phyloP scores from a whole-genome alignment of 2,113 vertebrate species.

The Dasyurus viverrinus region DNA sequence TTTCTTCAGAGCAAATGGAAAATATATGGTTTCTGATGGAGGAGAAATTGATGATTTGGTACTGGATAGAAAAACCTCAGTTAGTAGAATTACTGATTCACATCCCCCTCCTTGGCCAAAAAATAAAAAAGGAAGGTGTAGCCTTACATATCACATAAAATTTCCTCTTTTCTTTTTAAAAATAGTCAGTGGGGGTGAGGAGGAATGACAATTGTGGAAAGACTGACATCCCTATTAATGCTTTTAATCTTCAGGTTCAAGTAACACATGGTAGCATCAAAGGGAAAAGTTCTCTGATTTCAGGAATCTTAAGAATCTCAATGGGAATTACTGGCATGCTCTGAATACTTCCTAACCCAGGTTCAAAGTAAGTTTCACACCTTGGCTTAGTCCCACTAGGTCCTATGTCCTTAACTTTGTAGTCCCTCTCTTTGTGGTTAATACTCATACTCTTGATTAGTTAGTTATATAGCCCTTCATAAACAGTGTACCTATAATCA shows the following conservation, averaged over 20 bases:
- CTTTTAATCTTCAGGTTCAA: conserved; percentile 18
- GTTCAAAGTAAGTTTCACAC: conserved; percentile 36
- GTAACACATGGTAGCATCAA: neutral
- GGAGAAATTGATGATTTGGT: neutral
- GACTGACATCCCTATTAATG: neutral
- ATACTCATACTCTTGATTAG: conserved; percentile 51
- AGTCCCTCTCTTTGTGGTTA: conserved; percentile 50
- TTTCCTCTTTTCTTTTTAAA: conserved; percentile 17
- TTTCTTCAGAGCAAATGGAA: neutral
- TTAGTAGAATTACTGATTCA: neutral
- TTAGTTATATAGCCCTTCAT: conserved; percentile 53
- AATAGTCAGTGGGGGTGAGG: neutral
- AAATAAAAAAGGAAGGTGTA: neutral
- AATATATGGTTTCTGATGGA: neutral
- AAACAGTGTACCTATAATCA: conserved; percentile 27
- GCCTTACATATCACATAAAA: neutral
- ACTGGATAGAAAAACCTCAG: neutral
- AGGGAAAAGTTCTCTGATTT: neutral
- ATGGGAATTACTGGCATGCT: neutral
- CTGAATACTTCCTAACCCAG: neutral
- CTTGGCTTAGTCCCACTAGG: neutral
- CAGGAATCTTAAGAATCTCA: conserved; percentile 11
- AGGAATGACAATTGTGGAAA: neutral
- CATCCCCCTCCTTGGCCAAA: neutral
- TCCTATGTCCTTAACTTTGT: conserved; percentile 59